These are phyloP conservation scores for Scaptomyza polygonia DNA, from an alignment of 2,888 invertebrate genomes.

Conservation along the genomic window DNA sequence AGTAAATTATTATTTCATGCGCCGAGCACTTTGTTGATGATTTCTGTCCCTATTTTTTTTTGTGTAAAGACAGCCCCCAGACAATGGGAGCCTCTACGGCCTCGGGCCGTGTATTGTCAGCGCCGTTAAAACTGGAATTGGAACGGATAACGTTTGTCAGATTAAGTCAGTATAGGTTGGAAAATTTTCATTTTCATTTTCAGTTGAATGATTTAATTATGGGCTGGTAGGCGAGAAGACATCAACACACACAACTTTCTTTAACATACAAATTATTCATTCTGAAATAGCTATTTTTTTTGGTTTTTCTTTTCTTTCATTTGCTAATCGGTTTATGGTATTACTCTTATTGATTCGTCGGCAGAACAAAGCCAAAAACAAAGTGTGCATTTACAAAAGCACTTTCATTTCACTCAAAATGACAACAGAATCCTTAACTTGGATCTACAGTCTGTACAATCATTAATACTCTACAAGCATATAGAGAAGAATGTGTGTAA, in stretches of 20 bases:
- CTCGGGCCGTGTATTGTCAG: constrained; percentile 66
- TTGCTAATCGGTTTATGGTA: constrained; percentile 73
- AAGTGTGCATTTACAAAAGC: constrained; percentile 55
- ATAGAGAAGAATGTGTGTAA: constrained; percentile 18
- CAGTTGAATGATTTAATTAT: constrained; percentile 73
- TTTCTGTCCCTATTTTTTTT: constrained; percentile 42
- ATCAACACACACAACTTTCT: constrained; percentile 63
- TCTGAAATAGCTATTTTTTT: constrained; percentile 50
- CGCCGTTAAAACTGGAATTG: constrained; percentile 77
- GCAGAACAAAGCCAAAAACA: constrained; percentile 52
- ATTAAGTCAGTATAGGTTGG: constrained; percentile 57
- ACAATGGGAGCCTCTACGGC: constrained; percentile 49
- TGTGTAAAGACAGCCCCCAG: constrained; percentile 36
- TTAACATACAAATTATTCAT: constrained; percentile 72
- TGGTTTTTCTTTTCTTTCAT: not conserved
- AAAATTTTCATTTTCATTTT: constrained; percentile 64
- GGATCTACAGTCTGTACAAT: not conserved
- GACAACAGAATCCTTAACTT: constrained; percentile 13
- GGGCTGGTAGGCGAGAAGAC: constrained; percentile 26
- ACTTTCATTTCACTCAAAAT: constrained; percentile 33
- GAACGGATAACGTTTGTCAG: constrained; percentile 78
- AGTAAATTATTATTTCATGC: constrained; percentile 76
- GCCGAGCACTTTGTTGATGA: constrained; percentile 63
- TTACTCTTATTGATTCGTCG: constrained; percentile 58
- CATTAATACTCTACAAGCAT: constrained; percentile 5